Evolutionary conservation across 2,888 invertebrate species (phyloP).

Genomic region (Drosophila flavopinicola): DNA sequence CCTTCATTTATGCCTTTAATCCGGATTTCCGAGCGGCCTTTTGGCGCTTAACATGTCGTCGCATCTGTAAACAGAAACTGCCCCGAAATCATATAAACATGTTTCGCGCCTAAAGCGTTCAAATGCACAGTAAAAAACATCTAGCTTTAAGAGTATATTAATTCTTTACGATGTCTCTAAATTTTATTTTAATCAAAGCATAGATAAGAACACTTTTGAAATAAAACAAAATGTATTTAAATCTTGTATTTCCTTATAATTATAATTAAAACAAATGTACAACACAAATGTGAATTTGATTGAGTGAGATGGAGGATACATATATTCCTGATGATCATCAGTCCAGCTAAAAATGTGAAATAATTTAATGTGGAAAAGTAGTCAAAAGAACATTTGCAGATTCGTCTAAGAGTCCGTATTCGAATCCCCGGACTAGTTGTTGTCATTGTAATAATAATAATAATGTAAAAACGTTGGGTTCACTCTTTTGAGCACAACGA

Average conservation of each 20-base stretch:
- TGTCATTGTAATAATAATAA: no score
- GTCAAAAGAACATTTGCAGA: no score
- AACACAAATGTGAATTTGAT: not conserved
- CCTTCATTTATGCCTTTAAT: constrained; percentile 95
- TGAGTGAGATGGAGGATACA: constrained; percentile 3
- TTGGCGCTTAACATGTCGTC: constrained; percentile 89
- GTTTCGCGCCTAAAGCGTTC: constrained; percentile 74
- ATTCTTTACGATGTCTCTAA: constrained; percentile 16
- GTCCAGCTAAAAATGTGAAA: not conserved
- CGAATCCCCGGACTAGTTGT: no score
- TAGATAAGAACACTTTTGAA: constrained; percentile 11
- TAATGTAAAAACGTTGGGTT: no score
- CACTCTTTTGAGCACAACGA: no score
- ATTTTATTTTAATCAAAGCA: constrained; percentile 9
- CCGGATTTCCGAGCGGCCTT: constrained; percentile 94
- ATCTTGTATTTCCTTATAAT: constrained; percentile 26
- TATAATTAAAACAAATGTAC: constrained; percentile 14
- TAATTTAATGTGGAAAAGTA: no score
- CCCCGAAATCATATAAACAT: constrained; percentile 78
- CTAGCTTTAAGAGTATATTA: constrained; percentile 9
- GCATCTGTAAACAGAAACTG: constrained; percentile 81
- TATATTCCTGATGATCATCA: not conserved
- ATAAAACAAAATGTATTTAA: constrained; percentile 29
- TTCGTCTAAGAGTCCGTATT: no score
- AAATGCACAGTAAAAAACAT: not conserved